Conservation (phyloP, 2,888 invertebrate genomes). For the Rotaria sp. region DNA sequence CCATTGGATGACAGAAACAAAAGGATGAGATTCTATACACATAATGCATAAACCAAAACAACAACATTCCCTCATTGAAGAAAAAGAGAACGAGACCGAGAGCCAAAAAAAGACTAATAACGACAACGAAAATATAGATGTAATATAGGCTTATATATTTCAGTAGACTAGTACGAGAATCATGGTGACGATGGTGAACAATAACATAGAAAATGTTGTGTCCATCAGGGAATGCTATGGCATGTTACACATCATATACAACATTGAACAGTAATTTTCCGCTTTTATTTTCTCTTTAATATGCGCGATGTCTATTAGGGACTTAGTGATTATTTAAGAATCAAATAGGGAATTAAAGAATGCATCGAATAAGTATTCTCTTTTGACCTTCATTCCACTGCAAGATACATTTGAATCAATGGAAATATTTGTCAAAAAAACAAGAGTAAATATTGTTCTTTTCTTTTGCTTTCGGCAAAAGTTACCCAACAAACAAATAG, state of each 20-base stretch:
- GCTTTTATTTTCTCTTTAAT: background rate
- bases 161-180: background rate
- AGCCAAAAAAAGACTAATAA: background rate
- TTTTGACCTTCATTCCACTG: background rate
- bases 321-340: background rate
- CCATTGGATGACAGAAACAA: constrained; percentile 2
- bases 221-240: background rate
- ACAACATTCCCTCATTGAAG: background rate
- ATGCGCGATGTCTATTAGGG: background rate
- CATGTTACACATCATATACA: background rate
- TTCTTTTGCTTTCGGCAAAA: background rate
- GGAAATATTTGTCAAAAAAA: background rate
- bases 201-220: background rate
- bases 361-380: background rate
- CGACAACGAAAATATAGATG: background rate
- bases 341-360: background rate
- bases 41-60: constrained; percentile 7
- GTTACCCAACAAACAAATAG: too few species aligned
- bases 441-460: background rate
- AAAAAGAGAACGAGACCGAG: background rate
- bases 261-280: background rate
- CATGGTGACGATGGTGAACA: background rate
- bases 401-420: background rate
- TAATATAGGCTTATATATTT: background rate
- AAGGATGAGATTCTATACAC: constrained; percentile 15